These are phyloP conservation scores for Sinella curviseta DNA, from an alignment of 1,140 invertebrate genomes.

Conservation along the genomic window DNA sequence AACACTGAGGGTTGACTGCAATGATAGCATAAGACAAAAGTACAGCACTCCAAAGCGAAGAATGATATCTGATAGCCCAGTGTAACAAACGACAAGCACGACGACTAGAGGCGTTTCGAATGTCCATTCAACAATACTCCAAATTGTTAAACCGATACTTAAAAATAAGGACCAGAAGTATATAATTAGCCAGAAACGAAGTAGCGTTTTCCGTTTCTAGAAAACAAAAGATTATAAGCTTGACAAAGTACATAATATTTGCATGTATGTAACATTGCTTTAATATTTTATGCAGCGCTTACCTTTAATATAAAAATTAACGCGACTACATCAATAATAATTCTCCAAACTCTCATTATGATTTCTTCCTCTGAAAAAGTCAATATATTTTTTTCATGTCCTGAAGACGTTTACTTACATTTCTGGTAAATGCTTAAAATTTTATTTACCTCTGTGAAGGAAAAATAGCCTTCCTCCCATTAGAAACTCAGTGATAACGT, in stretches of 20 bases:
- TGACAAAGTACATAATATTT: neutral
- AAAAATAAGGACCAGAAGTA: conserved; percentile 34
- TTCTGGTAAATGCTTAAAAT: neutral
- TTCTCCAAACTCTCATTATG: conserved; percentile 34
- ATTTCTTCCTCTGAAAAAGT: conserved; percentile 35
- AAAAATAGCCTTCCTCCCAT: conserved; percentile 32
- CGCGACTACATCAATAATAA: conserved; percentile 26
- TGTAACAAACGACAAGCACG: conserved; percentile 6
- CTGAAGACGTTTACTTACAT: neutral
- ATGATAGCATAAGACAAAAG: conserved; percentile 30
- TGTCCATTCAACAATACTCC: conserved; percentile 26
- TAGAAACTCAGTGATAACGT: conserved; percentile 31
- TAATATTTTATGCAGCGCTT: neutral
- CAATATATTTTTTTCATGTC: neutral
- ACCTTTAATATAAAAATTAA: conserved; percentile 33
- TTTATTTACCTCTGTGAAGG: conserved; percentile 21
- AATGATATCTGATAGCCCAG: conserved; percentile 21
- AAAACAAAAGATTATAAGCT: conserved; percentile 9
- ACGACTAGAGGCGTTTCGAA: conserved; percentile 24
- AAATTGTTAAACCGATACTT: conserved; percentile 23
- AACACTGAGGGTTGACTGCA: neutral
- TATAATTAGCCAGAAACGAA: conserved; percentile 36
- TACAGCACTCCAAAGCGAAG: conserved; percentile 29
- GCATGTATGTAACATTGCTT: neutral
- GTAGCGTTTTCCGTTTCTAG: conserved; percentile 27